Evolutionary conservation across 1,140 invertebrate genomes (phyloP), one percentile per base, ranked within the genome.

Genomic region (Agraylea sexmaculata): DNA sequence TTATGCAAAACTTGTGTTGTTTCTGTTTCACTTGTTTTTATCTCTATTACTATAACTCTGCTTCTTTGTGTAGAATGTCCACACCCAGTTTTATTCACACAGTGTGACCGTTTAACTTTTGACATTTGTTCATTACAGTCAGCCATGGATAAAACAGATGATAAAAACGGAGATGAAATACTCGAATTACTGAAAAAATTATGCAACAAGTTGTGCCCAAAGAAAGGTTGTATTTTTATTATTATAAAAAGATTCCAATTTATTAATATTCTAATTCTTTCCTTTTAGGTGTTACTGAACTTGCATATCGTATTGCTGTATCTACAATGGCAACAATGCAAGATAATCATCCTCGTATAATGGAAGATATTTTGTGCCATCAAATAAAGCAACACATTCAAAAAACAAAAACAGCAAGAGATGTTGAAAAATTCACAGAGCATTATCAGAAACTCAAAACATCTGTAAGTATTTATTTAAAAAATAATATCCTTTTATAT

Each of bases 401-500:
- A 8, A 50, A 23, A 41, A 45, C 52, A 7, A 33, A 30, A 18
- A 62, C 62, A 16, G 40, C 53, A 7, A 53, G 50, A 46, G 58
- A 65, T 53, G 60, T 57, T 21, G 65, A 66, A 32, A 66, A 61
- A 45, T 68, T 68, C 33, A 58, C 56, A 51, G 63, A 68, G 42
- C 60, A 52, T 23, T 61, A 64, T 53, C 50, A 57, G 13, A 64
- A 66, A 53, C 30, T 68, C n/a, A 66, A 62, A 40, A 62, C 54
- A 33, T 60, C 59, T 42, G 63, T 66, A 46, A 58, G 60, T 53
- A 11, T 16, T 23, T 37, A 40, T 4, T 37, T 16, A 13, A 19
- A 38, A 25, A 5, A 42, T 36, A 10, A 16, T 38, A 22, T 11
- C 8, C 17, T 22, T 42, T 17, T 6, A 42, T 37, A 10, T 35